Evolutionary conservation across 2,888 invertebrate genomes (phyloP), one percentile per base, ranked within the genome.

Genomic region (Cactoblastis cactorum): DNA sequence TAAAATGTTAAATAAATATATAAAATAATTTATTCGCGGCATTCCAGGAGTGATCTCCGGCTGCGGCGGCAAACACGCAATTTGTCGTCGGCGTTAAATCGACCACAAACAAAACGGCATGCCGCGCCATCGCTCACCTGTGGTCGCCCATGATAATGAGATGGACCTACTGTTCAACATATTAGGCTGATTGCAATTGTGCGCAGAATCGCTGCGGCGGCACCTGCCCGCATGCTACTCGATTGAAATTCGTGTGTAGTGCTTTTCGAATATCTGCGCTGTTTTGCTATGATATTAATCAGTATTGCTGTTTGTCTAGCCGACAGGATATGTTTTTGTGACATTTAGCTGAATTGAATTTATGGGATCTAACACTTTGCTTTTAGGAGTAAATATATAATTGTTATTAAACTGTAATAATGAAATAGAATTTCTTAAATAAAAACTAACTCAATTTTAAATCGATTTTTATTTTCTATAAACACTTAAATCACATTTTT

Each of bases 111-210:
- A 88, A 88, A 89, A 86, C 83, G 83, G 73, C 71, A 71, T 71
- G 67, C 68, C 71, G 69, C 75, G 74, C 83, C 89, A 85, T 88
- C 86, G 83, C 80, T 89, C 89, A 86, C 83, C 87, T 88, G 89
- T 79, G 89, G 87, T 89, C 80, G 73, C 67, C 83, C 82, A 84
- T 83, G 84, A 80, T 89, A 89, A 89, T 89, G 89, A 89, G 89
- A 88, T 88, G 83, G 79, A 82, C 81, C 83, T 77, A 82, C 84
- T 80, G 80, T 84, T 80, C 81, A 84, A 82, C 87, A 85, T 87
- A 87, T 87, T 87, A 87, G 84, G 80, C 83, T 85, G 87, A 87
- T 87, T 85, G 85, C 84, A 82, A 83, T 83, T 81, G 80, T 77
- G 70, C 67, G 68, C 69, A 69, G 69, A 67, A 69, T 66, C 67